Evolutionary conservation across 2,888 invertebrate species (phyloP).

Genomic region (Ormyrus pomaceus): DNA sequence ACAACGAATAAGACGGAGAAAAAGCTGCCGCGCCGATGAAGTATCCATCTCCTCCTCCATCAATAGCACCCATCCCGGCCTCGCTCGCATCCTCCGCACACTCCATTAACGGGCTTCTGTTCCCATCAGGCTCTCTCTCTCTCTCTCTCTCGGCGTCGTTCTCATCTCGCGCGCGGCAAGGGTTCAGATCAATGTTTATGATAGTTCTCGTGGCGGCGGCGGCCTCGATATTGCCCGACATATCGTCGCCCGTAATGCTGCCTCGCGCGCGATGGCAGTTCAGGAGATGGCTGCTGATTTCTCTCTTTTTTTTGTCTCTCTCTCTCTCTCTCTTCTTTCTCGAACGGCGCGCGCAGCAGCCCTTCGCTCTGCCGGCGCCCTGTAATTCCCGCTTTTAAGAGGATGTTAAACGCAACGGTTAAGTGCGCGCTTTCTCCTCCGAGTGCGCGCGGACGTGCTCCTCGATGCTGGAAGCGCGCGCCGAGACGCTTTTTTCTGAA

Average conservation of each 20-base stretch:
- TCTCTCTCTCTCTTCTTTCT: background rate
- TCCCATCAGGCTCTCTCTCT: background rate
- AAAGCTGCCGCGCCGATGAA: conserved; percentile 3
- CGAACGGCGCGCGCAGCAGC: background rate
- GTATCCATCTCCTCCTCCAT: conserved; percentile 29
- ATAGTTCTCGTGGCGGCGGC: conserved; percentile 5
- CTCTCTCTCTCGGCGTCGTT: background rate
- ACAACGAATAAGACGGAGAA: background rate
- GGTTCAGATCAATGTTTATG: conserved; percentile 33
- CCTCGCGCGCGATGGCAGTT: background rate
- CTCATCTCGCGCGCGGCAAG: background rate
- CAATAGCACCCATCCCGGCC: background rate
- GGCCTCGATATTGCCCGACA: conserved; percentile 21
- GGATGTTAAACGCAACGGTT: no score
- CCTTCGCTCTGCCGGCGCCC: no score
- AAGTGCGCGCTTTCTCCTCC: no score
- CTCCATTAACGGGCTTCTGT: no score
- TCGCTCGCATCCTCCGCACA: background rate
- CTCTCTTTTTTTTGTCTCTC: background rate
- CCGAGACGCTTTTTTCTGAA: no score
- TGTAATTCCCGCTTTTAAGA: no score
- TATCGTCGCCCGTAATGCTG: background rate
- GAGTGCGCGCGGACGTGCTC: no score
- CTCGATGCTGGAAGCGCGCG: no score
- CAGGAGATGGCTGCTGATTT: conserved; percentile 18